phyloP scores from a whole-genome alignment of 2,888 invertebrate species.

The Opisthograptis luteolata region DNA sequence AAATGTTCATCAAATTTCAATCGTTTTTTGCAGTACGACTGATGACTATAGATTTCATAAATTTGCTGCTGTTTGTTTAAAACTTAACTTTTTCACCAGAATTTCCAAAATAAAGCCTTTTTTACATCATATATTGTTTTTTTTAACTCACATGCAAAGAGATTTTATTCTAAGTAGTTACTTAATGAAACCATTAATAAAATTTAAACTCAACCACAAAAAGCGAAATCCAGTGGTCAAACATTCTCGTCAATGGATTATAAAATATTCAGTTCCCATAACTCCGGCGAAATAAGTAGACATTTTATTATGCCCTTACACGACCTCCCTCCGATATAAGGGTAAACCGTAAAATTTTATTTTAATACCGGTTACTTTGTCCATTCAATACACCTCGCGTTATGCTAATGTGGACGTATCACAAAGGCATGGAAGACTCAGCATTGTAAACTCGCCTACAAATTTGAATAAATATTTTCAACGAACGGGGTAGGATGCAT shows the following conservation, averaged over 20 bases:
- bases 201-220: background rate
- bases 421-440: conserved; percentile 63
- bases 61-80: too few relatives aligned
- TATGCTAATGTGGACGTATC: conserved; percentile 73
- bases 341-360: conserved; percentile 79
- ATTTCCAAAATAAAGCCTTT: too few relatives aligned
- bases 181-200: background rate
- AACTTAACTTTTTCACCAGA: too few relatives aligned
- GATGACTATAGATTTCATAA: too few relatives aligned
- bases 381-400: conserved; percentile 74
- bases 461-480: conserved; percentile 82
- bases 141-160: too few relatives aligned
- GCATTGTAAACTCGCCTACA: conserved; percentile 73
- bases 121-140: too few relatives aligned
- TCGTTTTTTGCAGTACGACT: too few relatives aligned
- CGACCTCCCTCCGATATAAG: conserved; percentile 74
- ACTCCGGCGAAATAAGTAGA: conserved; percentile 56
- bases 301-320: conserved; percentile 71
- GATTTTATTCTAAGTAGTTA: too few relatives aligned
- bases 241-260: conserved; percentile 45
- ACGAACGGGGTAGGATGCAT: conserved; percentile 78
- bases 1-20: too few relatives aligned
- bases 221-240: conserved; percentile 1
- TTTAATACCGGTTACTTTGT: conserved; percentile 75
- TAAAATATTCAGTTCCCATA: conserved; percentile 67